Conservation (phyloP, 35 echinoderm and acorn worm species). For the Lytechinus variegatus region DNA sequence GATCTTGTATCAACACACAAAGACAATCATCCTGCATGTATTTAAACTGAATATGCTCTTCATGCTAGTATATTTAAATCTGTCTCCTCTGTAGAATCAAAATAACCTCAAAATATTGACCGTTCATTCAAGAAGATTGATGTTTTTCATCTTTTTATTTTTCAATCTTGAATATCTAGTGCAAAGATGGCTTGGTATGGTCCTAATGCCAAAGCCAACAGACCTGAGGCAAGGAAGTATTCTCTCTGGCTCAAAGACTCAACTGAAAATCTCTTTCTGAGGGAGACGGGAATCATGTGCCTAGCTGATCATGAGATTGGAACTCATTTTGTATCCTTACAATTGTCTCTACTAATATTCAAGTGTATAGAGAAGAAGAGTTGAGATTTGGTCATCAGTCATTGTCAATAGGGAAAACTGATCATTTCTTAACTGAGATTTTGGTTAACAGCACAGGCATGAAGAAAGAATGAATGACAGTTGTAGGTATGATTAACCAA, state of each 20-base stretch:
- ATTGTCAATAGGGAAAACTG: too few species aligned
- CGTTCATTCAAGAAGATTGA: not conserved
- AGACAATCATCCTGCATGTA: too few species aligned
- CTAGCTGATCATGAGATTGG: conserved; percentile 96
- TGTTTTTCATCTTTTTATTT: not conserved
- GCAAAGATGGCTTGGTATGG: conserved; percentile 85
- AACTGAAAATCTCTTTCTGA: conserved; percentile 75
- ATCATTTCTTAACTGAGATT: too few species aligned
- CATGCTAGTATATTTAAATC: too few species aligned
- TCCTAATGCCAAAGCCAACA: conserved; percentile 73
- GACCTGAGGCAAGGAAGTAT: conserved; percentile 89
- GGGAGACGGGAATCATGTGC: conserved; percentile 83
- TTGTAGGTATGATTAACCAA: too few species aligned
- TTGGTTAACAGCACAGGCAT: too few species aligned
- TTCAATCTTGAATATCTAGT: conserved; percentile 66
- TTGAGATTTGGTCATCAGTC: not conserved
- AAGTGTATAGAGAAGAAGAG: not conserved
- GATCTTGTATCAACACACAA: too few species aligned
- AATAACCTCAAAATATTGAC: too few species aligned
- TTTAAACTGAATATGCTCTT: too few species aligned
- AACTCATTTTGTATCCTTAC: conserved; percentile 99
- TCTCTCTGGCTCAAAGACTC: conserved; percentile 83
- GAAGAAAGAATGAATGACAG: too few species aligned
- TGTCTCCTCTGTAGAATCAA: too few species aligned
- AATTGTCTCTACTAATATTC: not conserved